These are phyloP conservation scores for Thamnophis sirtalis DNA, from an alignment of 2,113 vertebrate genomes.

Conservation along the genomic window DNA sequence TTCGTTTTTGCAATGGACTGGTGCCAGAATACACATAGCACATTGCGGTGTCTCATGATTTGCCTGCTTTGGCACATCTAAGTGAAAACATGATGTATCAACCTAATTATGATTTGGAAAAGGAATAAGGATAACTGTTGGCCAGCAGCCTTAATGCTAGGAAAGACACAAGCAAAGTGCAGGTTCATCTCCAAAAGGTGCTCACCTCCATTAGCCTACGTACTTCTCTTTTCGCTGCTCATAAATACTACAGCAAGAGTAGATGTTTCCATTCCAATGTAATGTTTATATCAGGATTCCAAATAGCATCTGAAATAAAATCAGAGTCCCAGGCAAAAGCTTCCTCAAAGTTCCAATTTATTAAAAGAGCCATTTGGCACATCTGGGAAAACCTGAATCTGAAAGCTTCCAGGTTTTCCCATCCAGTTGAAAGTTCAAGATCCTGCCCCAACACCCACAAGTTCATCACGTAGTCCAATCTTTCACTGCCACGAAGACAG, in stretches of 20 bases:
- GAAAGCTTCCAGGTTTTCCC: too few species aligned
- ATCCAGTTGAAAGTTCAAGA: too few species aligned
- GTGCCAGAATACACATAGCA: background rate
- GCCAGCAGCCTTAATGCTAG: background rate
- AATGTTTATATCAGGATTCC: background rate
- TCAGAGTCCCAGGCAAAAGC: too few species aligned
- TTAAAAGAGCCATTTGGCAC: too few species aligned
- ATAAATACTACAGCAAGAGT: background rate
- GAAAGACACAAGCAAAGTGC: background rate
- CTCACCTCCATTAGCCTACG: background rate
- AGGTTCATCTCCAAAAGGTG: background rate
- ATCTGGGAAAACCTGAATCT: too few species aligned
- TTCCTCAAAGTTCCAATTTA: too few species aligned
- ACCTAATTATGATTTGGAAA: background rate
- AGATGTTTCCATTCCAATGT: background rate
- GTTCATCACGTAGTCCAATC: too few species aligned
- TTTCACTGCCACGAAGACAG: too few species aligned
- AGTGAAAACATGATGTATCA: background rate
- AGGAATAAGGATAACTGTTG: background rate
- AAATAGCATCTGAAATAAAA: too few species aligned
- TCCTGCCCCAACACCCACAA: too few species aligned
- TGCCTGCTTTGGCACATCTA: background rate
- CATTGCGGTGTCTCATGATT: background rate
- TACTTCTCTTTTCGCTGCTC: background rate
- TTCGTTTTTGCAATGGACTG: background rate